A percentile compares a stretch with the other conserved stretches of the same genome.
phyloP scores from a whole-genome alignment of 2,797 vertebrate species.

The Pseudochirops corinnae region DNA sequence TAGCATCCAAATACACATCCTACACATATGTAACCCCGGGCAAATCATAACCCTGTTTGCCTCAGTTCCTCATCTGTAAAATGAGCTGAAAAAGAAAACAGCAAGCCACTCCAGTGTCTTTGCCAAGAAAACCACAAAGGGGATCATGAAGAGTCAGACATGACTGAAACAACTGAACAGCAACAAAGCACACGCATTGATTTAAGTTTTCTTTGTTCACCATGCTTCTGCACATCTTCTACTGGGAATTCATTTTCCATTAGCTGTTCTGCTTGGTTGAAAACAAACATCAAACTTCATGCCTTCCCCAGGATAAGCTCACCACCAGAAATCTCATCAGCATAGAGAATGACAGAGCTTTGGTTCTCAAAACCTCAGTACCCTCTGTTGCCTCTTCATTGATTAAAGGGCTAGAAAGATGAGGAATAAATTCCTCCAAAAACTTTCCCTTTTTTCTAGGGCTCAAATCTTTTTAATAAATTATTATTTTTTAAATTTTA shows the following conservation, averaged over 20 bases:
- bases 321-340: neutral
- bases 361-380: neutral
- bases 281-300: neutral
- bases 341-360: neutral
- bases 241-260: neutral
- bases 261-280: neutral
- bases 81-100: neutral
- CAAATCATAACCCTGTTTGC: neutral
- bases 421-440: neutral
- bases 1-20: neutral
- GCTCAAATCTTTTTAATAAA: neutral
- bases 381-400: neutral
- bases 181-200: neutral
- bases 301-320: neutral
- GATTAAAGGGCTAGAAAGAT: neutral
- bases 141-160: neutral
- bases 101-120: neutral
- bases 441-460: neutral
- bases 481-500: too few relatives aligned
- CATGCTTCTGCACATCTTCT: neutral
- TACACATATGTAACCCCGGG: neutral
- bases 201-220: neutral
- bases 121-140: neutral
- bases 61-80: neutral
- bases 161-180: neutral